These are phyloP conservation scores for Ictalurus punctatus DNA, from an alignment of 2,113 vertebrate species.

Conservation along the genomic window DNA sequence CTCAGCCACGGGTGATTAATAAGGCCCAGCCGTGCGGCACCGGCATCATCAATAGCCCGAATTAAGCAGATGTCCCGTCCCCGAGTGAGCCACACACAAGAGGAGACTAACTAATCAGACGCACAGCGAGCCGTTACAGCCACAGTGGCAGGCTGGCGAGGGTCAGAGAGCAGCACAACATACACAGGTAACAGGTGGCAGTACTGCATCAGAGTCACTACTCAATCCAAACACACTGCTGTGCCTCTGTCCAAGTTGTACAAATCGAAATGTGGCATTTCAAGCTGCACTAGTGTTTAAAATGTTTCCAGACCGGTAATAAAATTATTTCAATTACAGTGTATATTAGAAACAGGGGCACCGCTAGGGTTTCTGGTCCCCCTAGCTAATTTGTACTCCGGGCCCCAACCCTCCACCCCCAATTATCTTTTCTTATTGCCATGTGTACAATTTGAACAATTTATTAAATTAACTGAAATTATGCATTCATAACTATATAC, in stretches of 20 bases:
- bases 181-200: slow-evolving; percentile 35
- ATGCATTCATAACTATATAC: too few relatives aligned
- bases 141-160: slow-evolving; percentile 11
- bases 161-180: slow-evolving; percentile 13
- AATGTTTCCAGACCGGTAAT: background rate
- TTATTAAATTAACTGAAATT: too few relatives aligned
- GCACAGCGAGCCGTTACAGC: slow-evolving; percentile 1
- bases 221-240: slow-evolving; percentile 2
- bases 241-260: background rate
- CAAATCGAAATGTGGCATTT: background rate
- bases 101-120: slow-evolving; percentile 54
- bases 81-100: slow-evolving; percentile 43
- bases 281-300: background rate
- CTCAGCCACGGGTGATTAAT: slow-evolving; percentile 85
- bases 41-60: slow-evolving; percentile 74
- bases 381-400: too few relatives aligned
- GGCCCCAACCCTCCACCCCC: too few relatives aligned
- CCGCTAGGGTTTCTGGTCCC: too few relatives aligned
- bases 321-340: background rate
- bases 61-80: slow-evolving; percentile 60
- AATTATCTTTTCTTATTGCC: too few relatives aligned
- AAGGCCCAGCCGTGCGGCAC: slow-evolving; percentile 78
- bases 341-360: background rate
- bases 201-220: background rate
- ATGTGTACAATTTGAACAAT: too few relatives aligned